Conservation (phyloP, 2,797 vertebrate genomes). For the Poeciliopsis presidionis region DNA sequence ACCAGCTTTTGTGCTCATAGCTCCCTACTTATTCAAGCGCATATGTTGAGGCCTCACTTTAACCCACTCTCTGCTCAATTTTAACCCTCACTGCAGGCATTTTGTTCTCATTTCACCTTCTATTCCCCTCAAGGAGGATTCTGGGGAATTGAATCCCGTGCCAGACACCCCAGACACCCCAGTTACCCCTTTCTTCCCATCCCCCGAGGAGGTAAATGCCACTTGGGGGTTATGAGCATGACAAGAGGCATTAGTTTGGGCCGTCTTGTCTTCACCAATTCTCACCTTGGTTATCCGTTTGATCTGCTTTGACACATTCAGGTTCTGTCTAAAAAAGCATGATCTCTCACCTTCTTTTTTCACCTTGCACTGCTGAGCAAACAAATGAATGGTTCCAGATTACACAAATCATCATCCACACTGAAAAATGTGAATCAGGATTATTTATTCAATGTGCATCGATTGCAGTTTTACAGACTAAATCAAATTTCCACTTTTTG, state of each 20-base stretch:
- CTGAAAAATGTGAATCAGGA: slow-evolving; percentile 53
- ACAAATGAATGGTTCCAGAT: slow-evolving; percentile 9
- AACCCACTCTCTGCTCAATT: slow-evolving; percentile 30
- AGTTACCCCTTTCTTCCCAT: slow-evolving; percentile 72
- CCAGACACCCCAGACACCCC: slow-evolving; percentile 82
- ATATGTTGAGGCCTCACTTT: slow-evolving; percentile 16
- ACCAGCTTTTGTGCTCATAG: slow-evolving; percentile 29
- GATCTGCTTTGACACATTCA: slow-evolving; percentile 37
- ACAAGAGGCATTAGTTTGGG: slow-evolving; percentile 47
- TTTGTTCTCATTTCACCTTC: slow-evolving; percentile 74
- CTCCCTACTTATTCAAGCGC: not conserved
- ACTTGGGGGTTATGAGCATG: slow-evolving; percentile 37
- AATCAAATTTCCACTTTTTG: not conserved
- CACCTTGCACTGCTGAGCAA: slow-evolving; percentile 13
- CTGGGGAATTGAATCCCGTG: slow-evolving; percentile 75
- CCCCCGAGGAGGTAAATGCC: slow-evolving; percentile 82
- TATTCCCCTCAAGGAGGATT: slow-evolving; percentile 82
- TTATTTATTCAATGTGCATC: not conserved
- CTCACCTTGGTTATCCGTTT: slow-evolving; percentile 31
- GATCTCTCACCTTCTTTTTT: slow-evolving; percentile 45
- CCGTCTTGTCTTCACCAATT: slow-evolving; percentile 18
- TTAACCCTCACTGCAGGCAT: slow-evolving; percentile 52
- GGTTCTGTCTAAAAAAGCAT: slow-evolving; percentile 53
- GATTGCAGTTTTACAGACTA: not conserved
- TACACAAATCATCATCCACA: slow-evolving; percentile 41